These are phyloP conservation scores for Trinectes maculatus DNA, from an alignment of 2,113 vertebrate genomes.

Conservation along the genomic window DNA sequence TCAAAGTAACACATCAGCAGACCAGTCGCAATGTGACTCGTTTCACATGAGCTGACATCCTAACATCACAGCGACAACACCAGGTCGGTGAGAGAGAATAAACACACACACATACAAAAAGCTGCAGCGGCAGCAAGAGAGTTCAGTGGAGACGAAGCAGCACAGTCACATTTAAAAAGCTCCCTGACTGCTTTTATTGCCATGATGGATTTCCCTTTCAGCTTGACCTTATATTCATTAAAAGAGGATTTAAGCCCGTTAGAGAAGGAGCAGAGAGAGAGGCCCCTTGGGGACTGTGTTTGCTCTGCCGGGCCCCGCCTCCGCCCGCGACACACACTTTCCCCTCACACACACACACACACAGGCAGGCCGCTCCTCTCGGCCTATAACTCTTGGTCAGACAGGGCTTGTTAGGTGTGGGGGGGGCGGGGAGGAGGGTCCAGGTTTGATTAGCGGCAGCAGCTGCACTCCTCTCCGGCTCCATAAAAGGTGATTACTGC, in stretches of 20 bases:
- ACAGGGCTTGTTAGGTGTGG: conserved; percentile 74
- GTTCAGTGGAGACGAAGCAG: too few species aligned
- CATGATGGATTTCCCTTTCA: conserved; percentile 82
- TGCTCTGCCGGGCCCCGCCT: conserved; percentile 78
- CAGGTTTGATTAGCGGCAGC: conserved; percentile 94
- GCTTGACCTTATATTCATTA: conserved; percentile 87
- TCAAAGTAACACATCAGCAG: too few species aligned
- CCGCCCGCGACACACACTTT: conserved; percentile 64
- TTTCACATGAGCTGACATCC: too few species aligned
- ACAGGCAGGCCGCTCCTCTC: too few species aligned
- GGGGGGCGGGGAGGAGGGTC: conserved; percentile 64
- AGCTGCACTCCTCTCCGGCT: conserved; percentile 95
- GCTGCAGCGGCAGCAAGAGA: too few species aligned
- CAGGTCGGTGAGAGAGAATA: too few species aligned
- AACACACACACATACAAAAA: too few species aligned
- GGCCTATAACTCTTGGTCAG: conserved; percentile 74
- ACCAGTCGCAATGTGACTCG: too few species aligned
- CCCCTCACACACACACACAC: conserved; percentile 45
- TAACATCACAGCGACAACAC: too few species aligned
- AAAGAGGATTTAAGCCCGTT: conserved; percentile 86
- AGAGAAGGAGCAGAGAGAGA: conserved; percentile 79
- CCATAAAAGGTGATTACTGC: conserved; percentile 99
- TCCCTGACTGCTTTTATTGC: conserved; percentile 64
- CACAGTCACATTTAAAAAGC: conserved; percentile 36
- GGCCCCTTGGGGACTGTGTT: conserved; percentile 84